These are phyloP conservation scores for Xylocampa areola DNA, from an alignment of 2,888 invertebrate species.

Conservation along the genomic window DNA sequence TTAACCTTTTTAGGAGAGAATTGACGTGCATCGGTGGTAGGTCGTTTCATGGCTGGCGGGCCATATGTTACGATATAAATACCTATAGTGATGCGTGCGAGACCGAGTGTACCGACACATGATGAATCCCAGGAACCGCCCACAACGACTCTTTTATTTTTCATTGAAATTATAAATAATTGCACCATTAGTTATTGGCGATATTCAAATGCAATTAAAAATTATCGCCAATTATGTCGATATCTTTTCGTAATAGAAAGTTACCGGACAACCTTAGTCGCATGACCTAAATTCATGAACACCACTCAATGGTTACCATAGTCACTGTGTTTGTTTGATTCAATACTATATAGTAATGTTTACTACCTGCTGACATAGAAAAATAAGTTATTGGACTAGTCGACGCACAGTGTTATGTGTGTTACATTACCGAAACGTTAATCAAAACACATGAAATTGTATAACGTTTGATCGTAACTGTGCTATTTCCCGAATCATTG, in stretches of 20 bases:
- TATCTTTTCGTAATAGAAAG: conserved; percentile 58
- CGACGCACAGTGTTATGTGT: conserved; percentile 40
- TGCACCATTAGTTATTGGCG: conserved; percentile 22
- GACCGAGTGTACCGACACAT: conserved; percentile 74
- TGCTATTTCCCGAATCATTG: conserved; percentile 38
- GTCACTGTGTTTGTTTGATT: conserved; percentile 65
- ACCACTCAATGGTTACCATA: conserved; percentile 66
- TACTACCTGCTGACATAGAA: conserved; percentile 38
- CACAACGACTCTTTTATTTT: conserved; percentile 64
- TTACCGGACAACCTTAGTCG: conserved; percentile 59
- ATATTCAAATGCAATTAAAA: conserved; percentile 36
- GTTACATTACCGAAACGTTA: conserved; percentile 57
- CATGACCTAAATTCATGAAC: conserved; percentile 69
- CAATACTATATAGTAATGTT: conserved; percentile 55
- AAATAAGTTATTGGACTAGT: conserved; percentile 28
- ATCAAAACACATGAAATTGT: conserved; percentile 62
- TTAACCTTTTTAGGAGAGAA: conserved; percentile 55
- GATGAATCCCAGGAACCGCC: conserved; percentile 83
- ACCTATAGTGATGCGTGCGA: conserved; percentile 67
- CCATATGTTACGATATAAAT: conserved; percentile 87
- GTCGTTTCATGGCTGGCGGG: conserved; percentile 70
- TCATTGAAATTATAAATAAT: conserved; percentile 30
- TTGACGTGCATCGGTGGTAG: conserved; percentile 71
- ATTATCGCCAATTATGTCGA: conserved; percentile 38
- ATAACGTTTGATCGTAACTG: conserved; percentile 62